phyloP scores from a whole-genome alignment of 2,888 invertebrate genomes.

The Athalia rosae region DNA sequence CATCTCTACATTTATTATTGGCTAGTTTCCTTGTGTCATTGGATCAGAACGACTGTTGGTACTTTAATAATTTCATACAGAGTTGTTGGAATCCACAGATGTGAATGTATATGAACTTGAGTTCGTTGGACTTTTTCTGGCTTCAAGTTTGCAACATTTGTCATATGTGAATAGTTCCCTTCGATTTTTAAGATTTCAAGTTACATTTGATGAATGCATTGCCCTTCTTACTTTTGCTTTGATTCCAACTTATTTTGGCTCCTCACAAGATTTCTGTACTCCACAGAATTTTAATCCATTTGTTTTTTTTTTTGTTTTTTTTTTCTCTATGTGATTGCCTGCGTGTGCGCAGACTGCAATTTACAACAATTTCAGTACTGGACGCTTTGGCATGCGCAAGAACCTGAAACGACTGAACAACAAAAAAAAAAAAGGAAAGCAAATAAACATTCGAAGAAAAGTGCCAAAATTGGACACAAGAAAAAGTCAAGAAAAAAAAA shows the following conservation, averaged over 20 bases:
- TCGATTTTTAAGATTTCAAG: too few species aligned
- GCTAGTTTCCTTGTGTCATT: background rate
- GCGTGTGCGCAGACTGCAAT: conserved; percentile 39
- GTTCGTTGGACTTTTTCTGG: too few species aligned
- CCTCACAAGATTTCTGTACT: background rate
- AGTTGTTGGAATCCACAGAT: background rate
- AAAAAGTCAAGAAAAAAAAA: conserved; percentile 13
- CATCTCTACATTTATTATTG: too few species aligned
- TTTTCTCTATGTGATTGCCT: conserved; percentile 28
- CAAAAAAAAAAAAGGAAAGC: conserved; percentile 36
- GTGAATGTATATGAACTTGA: background rate
- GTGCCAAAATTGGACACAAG: background rate
- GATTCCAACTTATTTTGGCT: background rate
- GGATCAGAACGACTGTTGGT: background rate
- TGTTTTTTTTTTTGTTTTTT: background rate
- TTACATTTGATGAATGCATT: too few species aligned
- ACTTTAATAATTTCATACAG: background rate
- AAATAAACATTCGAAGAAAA: conserved; percentile 14
- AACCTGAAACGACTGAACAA: conserved; percentile 27
- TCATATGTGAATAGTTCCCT: too few species aligned
- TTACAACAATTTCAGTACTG: conserved; percentile 38
- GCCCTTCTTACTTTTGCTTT: background rate
- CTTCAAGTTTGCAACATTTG: too few species aligned
- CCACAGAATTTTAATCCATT: too few species aligned
- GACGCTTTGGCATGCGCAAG: conserved; percentile 27